Percentiles rank a stretch among this genome's conserved stretches.
phyloP scores from a whole-genome alignment of 2,888 invertebrate genomes.

The Drosophila meridiana region DNA sequence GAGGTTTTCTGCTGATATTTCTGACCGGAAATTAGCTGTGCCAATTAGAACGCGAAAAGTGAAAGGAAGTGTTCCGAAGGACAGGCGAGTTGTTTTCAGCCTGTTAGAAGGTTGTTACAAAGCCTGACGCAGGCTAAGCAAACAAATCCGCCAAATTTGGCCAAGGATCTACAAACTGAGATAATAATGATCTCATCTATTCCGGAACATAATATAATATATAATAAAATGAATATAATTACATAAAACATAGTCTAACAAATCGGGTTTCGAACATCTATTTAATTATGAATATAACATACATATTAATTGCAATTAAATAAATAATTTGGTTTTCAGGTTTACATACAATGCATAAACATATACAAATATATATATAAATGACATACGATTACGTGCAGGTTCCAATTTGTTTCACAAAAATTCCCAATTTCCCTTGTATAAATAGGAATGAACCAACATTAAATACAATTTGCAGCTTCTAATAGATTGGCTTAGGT shows the following conservation, averaged over 20 bases:
- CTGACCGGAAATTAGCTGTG: slow-evolving; percentile 61
- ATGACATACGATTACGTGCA: slow-evolving; percentile 49
- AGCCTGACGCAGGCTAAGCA: slow-evolving; percentile 23
- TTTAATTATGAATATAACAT: slow-evolving; percentile 8
- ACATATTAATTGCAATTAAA: slow-evolving; percentile 33
- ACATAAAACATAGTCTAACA: background rate
- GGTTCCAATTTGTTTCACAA: slow-evolving; percentile 23
- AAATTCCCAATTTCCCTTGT: slow-evolving; percentile 8
- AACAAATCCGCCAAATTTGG: background rate
- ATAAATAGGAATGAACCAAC: slow-evolving; percentile 7
- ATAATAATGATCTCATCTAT: too few species aligned
- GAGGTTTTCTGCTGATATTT: slow-evolving; percentile 41
- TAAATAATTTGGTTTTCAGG: slow-evolving; percentile 41
- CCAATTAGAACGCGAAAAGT: slow-evolving; percentile 57
- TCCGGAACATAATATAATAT: too few species aligned
- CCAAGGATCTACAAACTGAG: background rate
- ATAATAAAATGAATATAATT: too few species aligned
- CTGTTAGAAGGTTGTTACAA: slow-evolving; percentile 4
- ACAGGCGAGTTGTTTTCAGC: slow-evolving; percentile 5
- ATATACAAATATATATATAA: slow-evolving; percentile 38
- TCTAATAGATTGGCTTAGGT: slow-evolving; percentile 12
- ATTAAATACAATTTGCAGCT: background rate
- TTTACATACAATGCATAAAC: slow-evolving; percentile 29
- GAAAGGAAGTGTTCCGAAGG: slow-evolving; percentile 29
- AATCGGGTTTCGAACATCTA: background rate